Conservation (phyloP, 2,888 invertebrate genomes). For the Mesodorylaimus sp. region DNA sequence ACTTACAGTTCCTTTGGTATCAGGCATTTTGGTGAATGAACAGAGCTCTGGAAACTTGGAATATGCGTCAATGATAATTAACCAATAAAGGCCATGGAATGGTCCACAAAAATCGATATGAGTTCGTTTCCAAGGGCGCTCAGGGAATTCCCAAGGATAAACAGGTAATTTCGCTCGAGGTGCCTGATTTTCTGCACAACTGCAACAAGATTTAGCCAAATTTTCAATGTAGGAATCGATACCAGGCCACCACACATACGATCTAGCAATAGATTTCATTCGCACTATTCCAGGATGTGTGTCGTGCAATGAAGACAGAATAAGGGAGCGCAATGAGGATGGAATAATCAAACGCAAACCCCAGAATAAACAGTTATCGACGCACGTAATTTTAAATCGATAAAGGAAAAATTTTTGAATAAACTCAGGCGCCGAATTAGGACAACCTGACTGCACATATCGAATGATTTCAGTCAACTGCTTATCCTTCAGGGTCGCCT, state of each 20-base stretch:
- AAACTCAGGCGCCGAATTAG: too few species aligned
- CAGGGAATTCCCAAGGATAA: constrained; percentile 21
- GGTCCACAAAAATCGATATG: constrained; percentile 35
- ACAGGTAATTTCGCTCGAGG: constrained; percentile 16
- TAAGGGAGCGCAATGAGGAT: too few species aligned
- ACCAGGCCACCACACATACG: constrained; percentile 22
- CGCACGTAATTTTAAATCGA: too few species aligned
- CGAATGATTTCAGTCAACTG: too few species aligned
- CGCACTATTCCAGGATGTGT: constrained; percentile 21
- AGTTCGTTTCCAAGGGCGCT: constrained; percentile 27
- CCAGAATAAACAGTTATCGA: too few species aligned
- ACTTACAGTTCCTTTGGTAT: constrained; percentile 14
- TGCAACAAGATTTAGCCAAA: constrained; percentile 14
- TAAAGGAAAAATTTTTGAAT: too few species aligned
- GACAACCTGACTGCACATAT: too few species aligned
- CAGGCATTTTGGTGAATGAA: constrained; percentile 25
- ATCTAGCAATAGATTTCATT: constrained; percentile 21
- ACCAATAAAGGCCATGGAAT: constrained; percentile 20
- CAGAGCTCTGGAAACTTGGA: constrained; percentile 35
- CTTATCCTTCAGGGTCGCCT: too few species aligned
- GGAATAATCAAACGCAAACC: too few species aligned
- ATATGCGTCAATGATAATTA: constrained; percentile 31
- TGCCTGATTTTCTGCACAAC: constrained; percentile 14
- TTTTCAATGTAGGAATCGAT: constrained; percentile 16
- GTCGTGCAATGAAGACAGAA: constrained; percentile 18